Evolutionary conservation across 2,888 invertebrate species (phyloP).

Genomic region (Ectobius pallidus): DNA sequence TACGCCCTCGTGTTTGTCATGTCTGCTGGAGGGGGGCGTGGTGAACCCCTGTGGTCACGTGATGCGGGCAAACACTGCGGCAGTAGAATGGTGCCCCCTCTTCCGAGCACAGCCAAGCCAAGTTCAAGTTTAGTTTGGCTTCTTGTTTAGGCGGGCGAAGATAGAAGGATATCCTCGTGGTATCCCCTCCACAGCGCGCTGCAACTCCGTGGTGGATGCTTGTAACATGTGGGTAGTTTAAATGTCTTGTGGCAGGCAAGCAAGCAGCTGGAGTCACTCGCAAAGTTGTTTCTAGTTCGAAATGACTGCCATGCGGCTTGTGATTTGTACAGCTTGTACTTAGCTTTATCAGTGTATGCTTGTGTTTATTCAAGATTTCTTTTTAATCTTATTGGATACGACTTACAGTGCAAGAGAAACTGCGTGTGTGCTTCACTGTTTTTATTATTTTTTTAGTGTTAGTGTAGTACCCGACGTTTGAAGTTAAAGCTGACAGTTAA

Average conservation of each 20-base stretch:
- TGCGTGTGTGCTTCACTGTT: too few species aligned
- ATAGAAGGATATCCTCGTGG: not conserved
- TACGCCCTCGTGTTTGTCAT: constrained; percentile 17
- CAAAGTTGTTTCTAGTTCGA: too few species aligned
- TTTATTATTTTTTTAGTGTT: too few species aligned
- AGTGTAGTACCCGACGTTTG: too few species aligned
- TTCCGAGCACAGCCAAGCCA: not conserved
- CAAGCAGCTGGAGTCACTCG: too few species aligned
- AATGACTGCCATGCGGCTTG: too few species aligned
- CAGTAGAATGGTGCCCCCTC: not conserved
- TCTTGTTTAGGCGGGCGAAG: not conserved
- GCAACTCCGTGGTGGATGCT: not conserved
- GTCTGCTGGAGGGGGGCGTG: constrained; percentile 5
- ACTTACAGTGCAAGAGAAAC: too few species aligned
- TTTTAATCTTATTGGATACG: too few species aligned
- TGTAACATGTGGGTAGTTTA: constrained; percentile 12
- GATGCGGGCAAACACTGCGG: constrained; percentile 23
- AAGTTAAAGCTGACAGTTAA: too few species aligned
- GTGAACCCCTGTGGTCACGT: constrained; percentile 11
- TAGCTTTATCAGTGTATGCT: too few species aligned
- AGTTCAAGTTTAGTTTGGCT: not conserved
- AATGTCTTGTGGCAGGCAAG: not conserved
- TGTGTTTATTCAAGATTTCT: too few species aligned
- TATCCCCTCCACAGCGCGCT: not conserved
- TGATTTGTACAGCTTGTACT: too few species aligned